phyloP scores from a whole-genome alignment of 2,888 invertebrate genomes.

The Iphiclides podalirius region DNA sequence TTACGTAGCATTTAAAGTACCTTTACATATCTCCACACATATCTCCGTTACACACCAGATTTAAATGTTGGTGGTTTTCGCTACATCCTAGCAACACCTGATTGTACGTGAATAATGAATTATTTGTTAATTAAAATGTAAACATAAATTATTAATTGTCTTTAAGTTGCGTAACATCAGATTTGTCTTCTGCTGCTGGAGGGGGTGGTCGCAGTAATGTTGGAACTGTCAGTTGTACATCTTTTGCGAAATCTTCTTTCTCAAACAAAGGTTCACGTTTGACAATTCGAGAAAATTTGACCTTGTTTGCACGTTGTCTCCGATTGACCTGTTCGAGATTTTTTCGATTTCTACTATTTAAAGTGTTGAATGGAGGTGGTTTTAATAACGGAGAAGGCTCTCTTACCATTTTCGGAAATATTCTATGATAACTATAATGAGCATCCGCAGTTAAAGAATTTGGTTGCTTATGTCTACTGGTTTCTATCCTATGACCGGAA shows the following conservation, averaged over 20 bases:
- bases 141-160: slow-evolving; percentile 2
- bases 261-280: slow-evolving; percentile 64
- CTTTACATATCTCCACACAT: too few relatives aligned
- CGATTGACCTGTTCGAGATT: slow-evolving; percentile 51
- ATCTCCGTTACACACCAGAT: too few relatives aligned
- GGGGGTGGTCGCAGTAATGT: slow-evolving; percentile 55
- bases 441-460: slow-evolving; percentile 49
- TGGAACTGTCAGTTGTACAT: slow-evolving; percentile 44
- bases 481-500: slow-evolving; percentile 41
- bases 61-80: too few relatives aligned
- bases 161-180: slow-evolving; percentile 32
- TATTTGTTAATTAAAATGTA: neutral
- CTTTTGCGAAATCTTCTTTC: slow-evolving; percentile 43
- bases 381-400: slow-evolving; percentile 70
- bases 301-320: slow-evolving; percentile 52
- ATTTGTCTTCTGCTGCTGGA: slow-evolving; percentile 49
- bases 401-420: slow-evolving; percentile 54
- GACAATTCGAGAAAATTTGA: slow-evolving; percentile 50
- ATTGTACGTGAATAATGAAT: too few relatives aligned
- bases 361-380: slow-evolving; percentile 59
- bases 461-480: slow-evolving; percentile 53
- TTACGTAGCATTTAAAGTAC: too few relatives aligned
- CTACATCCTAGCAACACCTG: too few relatives aligned
- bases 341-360: slow-evolving; percentile 41
- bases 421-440: slow-evolving; percentile 51